Evolutionary conservation across 1,140 invertebrate species (phyloP).

Genomic region (Pseudomyrmex sp.): DNA sequence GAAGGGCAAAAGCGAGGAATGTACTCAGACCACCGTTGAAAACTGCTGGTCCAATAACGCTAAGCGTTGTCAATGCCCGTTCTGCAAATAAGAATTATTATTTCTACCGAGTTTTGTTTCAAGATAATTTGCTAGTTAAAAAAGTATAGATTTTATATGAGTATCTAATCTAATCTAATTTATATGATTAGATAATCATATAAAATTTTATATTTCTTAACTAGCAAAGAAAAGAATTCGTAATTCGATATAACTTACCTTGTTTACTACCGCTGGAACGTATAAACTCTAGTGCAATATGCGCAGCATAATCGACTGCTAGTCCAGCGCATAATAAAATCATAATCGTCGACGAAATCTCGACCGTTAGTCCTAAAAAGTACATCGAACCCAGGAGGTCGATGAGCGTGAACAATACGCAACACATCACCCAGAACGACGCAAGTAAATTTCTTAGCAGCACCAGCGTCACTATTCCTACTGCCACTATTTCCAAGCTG

Average conservation of each 20-base stretch:
- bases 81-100: conserved; percentile 72
- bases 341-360: conserved; percentile 87
- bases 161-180: neutral
- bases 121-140: too few species aligned
- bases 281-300: conserved; percentile 86
- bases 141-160: too few species aligned
- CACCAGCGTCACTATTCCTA: conserved; percentile 85
- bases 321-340: conserved; percentile 84
- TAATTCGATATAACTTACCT: conserved; percentile 71
- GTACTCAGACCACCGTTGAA: conserved; percentile 86
- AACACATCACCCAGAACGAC: conserved; percentile 85
- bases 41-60: conserved; percentile 84
- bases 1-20: conserved; percentile 85
- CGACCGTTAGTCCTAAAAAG: conserved; percentile 86
- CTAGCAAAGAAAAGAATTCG: too few species aligned
- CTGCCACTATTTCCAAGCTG: conserved; percentile 84
- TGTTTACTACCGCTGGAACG: conserved; percentile 81
- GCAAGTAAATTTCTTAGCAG: conserved; percentile 85
- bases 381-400: conserved; percentile 86
- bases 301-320: conserved; percentile 87
- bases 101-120: too few species aligned
- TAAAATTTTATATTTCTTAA: neutral
- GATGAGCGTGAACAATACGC: conserved; percentile 86
- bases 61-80: conserved; percentile 81
- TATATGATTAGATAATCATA: neutral